Evolutionary conservation across 2,113 vertebrate species (phyloP).

Genomic region (Mola mola): DNA sequence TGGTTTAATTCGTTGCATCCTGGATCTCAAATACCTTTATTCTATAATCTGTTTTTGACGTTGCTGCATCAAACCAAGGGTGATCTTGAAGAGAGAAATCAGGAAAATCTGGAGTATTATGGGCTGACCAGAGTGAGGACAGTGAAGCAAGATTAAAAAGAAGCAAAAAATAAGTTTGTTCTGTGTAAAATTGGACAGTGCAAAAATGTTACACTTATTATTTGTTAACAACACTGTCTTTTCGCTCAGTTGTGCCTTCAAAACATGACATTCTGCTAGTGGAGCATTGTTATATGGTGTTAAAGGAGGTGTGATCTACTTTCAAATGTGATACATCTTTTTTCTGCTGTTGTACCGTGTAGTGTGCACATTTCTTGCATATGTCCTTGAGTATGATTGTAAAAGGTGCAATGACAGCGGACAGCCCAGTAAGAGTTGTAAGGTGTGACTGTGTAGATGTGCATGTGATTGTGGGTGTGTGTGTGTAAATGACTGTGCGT

Average conservation of each 20-base stretch:
- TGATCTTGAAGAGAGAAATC: too few species aligned
- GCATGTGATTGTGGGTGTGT: constrained; percentile 3
- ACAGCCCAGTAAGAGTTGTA: too few species aligned
- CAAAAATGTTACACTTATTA: too few species aligned
- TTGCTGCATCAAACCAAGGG: too few species aligned
- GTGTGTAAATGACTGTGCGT: constrained; percentile 12
- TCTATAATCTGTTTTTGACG: constrained; percentile 3
- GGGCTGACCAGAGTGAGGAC: too few species aligned
- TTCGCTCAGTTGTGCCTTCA: not conserved
- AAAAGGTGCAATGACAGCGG: constrained; percentile 65
- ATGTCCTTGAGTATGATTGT: constrained; percentile 28
- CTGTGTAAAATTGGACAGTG: too few species aligned
- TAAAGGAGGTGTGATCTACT: constrained; percentile 18
- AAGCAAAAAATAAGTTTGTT: too few species aligned
- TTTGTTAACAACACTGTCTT: not conserved
- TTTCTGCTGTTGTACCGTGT: not conserved
- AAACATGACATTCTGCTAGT: not conserved
- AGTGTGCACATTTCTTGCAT: not conserved
- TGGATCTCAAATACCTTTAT: too few species aligned
- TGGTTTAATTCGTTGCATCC: too few species aligned
- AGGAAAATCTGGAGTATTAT: too few species aligned
- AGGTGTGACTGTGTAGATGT: constrained; percentile 8
- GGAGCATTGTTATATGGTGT: not conserved
- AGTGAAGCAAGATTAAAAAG: too few species aligned
- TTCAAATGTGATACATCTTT: constrained; percentile 17